Conservation (phyloP, 2,888 invertebrate genomes). For the Drepanosiphum platanoidis region DNA sequence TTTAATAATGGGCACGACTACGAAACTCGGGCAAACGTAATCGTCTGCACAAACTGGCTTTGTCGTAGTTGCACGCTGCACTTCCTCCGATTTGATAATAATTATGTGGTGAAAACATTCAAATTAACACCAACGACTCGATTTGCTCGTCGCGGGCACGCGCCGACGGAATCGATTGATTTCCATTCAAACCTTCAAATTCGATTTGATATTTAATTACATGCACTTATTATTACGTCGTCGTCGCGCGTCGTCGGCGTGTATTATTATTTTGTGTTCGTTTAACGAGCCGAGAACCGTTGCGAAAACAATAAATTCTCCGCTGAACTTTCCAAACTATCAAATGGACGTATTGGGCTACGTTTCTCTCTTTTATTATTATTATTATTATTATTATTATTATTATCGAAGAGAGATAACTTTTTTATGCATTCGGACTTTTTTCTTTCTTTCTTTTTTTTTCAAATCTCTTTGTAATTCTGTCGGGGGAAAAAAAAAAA, state of each 20-base stretch:
- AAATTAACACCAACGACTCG: no score
- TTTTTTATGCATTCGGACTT: neutral
- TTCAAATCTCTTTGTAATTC: slow-evolving; percentile 33
- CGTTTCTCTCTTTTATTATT: neutral
- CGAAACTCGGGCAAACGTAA: no score
- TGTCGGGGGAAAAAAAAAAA: slow-evolving; percentile 12
- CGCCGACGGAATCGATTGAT: no score
- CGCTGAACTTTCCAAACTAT: neutral
- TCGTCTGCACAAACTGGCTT: no score
- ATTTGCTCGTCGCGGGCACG: no score
- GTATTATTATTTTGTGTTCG: neutral
- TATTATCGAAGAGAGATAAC: slow-evolving; percentile 24
- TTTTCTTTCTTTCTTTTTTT: no score
- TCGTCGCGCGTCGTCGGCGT: no score
- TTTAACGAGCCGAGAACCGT: neutral
- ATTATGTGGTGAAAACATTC: no score
- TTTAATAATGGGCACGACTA: no score
- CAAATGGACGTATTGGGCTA: slow-evolving; percentile 8
- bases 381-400: neutral
- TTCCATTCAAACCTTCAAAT: no score
- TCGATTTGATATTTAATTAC: neutral
- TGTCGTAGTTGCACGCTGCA: no score
- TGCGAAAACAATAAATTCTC: slow-evolving; percentile 12
- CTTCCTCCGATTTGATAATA: no score
- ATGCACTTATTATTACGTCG: neutral